Evolutionary conservation across 2,113 vertebrate species (phyloP).

Genomic region (Elgaria multicarinata): DNA sequence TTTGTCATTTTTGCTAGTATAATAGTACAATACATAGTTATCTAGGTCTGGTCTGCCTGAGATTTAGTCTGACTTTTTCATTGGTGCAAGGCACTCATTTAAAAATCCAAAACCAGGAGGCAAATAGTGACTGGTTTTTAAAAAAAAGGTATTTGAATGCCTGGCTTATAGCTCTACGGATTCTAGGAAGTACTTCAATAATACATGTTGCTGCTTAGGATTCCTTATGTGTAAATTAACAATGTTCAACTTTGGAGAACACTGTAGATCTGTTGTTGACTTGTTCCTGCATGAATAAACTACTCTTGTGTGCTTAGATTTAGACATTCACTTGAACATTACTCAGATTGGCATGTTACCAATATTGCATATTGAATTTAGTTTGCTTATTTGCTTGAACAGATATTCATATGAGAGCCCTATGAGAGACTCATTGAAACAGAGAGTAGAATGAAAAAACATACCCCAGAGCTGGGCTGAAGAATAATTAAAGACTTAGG

Average conservation of each 20-base stretch:
- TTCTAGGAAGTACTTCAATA: neutral
- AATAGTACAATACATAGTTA: neutral
- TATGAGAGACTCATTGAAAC: neutral
- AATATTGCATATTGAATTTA: neutral
- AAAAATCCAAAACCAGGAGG: neutral
- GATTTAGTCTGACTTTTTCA: neutral
- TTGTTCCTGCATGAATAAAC: neutral
- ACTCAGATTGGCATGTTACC: neutral
- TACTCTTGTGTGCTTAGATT: neutral
- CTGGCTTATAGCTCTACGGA: neutral
- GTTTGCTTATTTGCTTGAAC: neutral
- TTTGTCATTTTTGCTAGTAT: no score
- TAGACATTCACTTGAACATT: neutral
- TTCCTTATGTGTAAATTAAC: neutral
- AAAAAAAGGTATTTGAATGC: neutral
- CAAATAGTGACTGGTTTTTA: neutral
- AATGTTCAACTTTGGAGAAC: neutral
- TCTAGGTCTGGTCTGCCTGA: neutral
- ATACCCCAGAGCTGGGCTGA: neutral
- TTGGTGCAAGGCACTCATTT: neutral
- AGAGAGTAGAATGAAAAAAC: neutral
- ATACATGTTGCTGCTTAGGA: neutral
- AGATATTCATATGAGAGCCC: neutral
- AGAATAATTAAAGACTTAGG: neutral
- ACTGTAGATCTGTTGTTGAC: no score